Evolutionary conservation across 2,888 invertebrate species (phyloP).

Genomic region (Apeira syringaria): DNA sequence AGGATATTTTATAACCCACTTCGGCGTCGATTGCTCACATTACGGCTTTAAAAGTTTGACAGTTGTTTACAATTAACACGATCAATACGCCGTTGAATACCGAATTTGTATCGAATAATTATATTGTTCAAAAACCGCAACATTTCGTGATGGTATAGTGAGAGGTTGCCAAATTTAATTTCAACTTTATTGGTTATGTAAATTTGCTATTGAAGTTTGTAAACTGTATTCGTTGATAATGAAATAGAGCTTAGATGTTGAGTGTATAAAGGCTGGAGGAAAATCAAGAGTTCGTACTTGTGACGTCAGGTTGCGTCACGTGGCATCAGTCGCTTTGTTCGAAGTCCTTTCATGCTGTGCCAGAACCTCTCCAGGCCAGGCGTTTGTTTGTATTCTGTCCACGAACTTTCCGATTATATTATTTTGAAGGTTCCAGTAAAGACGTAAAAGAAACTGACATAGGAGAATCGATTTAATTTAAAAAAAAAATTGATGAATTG

Average conservation of each 20-base stretch:
- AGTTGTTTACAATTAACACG: conserved; percentile 27
- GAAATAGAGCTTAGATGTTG: conserved; percentile 22
- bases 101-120: conserved; percentile 21
- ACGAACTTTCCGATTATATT: conserved; percentile 77
- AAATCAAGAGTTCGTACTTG: conserved; percentile 34
- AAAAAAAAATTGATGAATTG: no score
- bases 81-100: conserved; percentile 23
- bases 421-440: conserved; percentile 66
- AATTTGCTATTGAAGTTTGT: conserved; percentile 36
- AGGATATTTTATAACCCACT: conserved; percentile 27
- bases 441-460: conserved; percentile 71
- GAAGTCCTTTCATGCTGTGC: conserved; percentile 60
- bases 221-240: conserved; percentile 33
- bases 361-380: conserved; percentile 57
- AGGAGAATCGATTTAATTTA: conserved; percentile 38
- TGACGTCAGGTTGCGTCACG: conserved; percentile 53
- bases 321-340: conserved; percentile 61
- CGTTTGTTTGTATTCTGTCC: conserved; percentile 79
- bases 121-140: conserved; percentile 23
- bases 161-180: conserved; percentile 24
- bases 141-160: conserved; percentile 17
- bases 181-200: conserved; percentile 27
- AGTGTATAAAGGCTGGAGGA: conserved; percentile 12
- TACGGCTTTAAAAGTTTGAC: conserved; percentile 22
- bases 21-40: conserved; percentile 25